Evolutionary conservation across 2,113 vertebrate genomes (phyloP).

Genomic region (Corydoras sp.): DNA sequence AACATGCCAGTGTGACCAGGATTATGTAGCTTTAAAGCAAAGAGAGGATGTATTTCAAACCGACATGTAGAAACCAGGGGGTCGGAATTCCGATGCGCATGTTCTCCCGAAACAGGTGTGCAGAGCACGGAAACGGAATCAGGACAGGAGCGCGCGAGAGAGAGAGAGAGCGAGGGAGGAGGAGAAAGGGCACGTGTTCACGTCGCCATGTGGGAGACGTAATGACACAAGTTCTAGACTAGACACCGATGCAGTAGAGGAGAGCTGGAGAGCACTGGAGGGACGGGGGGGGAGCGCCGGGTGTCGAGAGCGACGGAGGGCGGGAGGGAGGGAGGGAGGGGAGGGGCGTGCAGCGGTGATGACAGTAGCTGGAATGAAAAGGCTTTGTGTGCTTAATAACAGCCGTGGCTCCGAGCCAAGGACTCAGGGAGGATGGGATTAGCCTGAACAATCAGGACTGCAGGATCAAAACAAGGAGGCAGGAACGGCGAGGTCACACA

Average conservation of each 20-base stretch:
- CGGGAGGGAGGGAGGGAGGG: conserved; percentile 34
- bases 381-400: conserved; percentile 84
- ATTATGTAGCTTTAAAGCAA: conserved; percentile 51
- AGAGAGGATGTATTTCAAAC: conserved; percentile 28
- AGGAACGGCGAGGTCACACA: conserved; percentile 82
- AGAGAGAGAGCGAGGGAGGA: neutral
- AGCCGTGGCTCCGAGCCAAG: conserved; percentile 74
- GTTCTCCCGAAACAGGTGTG: no score
- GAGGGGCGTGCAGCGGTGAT: conserved; percentile 52
- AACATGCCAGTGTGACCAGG: conserved; percentile 59
- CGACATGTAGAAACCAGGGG: conserved; percentile 31
- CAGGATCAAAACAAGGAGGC: conserved; percentile 85
- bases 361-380: conserved; percentile 75
- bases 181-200: neutral
- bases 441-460: conserved; percentile 83
- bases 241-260: conserved; percentile 12
- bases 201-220: neutral
- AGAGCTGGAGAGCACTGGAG: conserved; percentile 37
- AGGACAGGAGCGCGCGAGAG: no score
- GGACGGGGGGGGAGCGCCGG: conserved; percentile 33
- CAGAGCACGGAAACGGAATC: no score
- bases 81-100: no score
- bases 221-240: conserved; percentile 10
- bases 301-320: conserved; percentile 16
- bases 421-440: conserved; percentile 78